Evolutionary conservation across 2,797 vertebrate genomes (phyloP).

Genomic region (Parauchenoglanis punctatus): DNA sequence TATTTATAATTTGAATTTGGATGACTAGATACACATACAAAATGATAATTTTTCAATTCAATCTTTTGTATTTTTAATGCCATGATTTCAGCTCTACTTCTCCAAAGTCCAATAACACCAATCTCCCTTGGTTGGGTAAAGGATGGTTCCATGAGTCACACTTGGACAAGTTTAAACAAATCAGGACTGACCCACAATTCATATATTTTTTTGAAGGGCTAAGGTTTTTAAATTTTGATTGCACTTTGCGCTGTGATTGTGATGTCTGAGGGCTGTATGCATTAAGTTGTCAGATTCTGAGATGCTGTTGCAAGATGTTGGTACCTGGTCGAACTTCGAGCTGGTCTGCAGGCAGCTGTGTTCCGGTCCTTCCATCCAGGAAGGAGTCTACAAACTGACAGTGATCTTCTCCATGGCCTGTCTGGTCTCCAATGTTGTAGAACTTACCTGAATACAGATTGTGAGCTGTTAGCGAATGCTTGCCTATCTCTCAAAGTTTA

Average conservation of each 20-base stretch:
- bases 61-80: not conserved
- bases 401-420: conserved; percentile 92
- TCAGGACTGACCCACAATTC: not conserved
- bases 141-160: not conserved
- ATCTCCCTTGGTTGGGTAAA: not conserved
- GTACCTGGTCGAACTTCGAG: conserved; percentile 82
- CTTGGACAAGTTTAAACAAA: not conserved
- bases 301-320: not conserved
- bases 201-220: not conserved
- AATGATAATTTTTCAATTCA: not conserved
- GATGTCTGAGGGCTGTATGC: not conserved
- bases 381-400: conserved; percentile 97
- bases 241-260: not conserved
- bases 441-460: conserved; percentile 81
- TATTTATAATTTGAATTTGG: not conserved
- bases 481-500: not conserved
- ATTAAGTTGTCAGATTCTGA: not conserved
- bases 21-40: not conserved
- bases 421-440: conserved; percentile 94
- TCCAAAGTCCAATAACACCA: not conserved
- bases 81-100: not conserved
- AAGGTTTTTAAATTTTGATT: not conserved
- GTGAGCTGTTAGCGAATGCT: conserved; percentile 4
- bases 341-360: conserved; percentile 80
- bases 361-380: conserved; percentile 90